Evolutionary conservation across 1,140 invertebrate species (phyloP).

Genomic region (Drosophila tani): DNA sequence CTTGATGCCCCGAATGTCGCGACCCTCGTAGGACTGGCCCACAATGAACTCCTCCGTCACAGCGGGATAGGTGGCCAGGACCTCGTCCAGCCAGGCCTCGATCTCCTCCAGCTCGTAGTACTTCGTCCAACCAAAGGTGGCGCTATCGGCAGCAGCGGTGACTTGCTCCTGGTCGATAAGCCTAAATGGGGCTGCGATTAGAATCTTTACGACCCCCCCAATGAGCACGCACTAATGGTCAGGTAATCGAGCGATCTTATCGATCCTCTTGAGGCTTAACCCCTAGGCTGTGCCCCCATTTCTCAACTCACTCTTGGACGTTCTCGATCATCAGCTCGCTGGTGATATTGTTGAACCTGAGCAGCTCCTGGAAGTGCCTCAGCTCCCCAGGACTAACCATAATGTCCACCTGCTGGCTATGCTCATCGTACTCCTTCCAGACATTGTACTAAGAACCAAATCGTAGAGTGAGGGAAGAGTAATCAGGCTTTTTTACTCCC

Average conservation of each 20-base stretch:
- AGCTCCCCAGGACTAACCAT: slow-evolving; percentile 66
- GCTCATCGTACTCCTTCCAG: slow-evolving; percentile 74
- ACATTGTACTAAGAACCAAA: slow-evolving; percentile 56
- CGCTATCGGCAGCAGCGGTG: slow-evolving; percentile 45
- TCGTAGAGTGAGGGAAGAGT: background rate
- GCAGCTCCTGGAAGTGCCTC: slow-evolving; percentile 39
- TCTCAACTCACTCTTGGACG: slow-evolving; percentile 65
- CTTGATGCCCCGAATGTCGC: slow-evolving; percentile 87
- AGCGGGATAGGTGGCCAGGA: slow-evolving; percentile 74
- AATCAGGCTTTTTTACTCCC: no score
- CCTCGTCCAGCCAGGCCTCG: slow-evolving; percentile 85
- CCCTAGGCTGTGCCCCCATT: background rate
- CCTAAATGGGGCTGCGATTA: slow-evolving; percentile 41
- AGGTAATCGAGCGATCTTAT: slow-evolving; percentile 29
- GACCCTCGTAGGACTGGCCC: slow-evolving; percentile 86
- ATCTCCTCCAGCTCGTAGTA: slow-evolving; percentile 86
- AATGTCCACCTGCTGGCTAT: slow-evolving; percentile 54
- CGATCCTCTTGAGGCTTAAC: slow-evolving; percentile 6
- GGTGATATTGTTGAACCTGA: slow-evolving; percentile 42
- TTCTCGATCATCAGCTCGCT: slow-evolving; percentile 63
- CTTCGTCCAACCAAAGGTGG: slow-evolving; percentile 82
- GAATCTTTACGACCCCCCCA: slow-evolving; percentile 36
- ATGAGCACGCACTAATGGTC: slow-evolving; percentile 28
- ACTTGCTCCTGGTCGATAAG: slow-evolving; percentile 74
- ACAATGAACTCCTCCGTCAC: slow-evolving; percentile 73